Evolutionary conservation across 2,113 vertebrate genomes (phyloP), one percentile per base, ranked within the genome.

Genomic region (Argyrosomus japonicus): DNA sequence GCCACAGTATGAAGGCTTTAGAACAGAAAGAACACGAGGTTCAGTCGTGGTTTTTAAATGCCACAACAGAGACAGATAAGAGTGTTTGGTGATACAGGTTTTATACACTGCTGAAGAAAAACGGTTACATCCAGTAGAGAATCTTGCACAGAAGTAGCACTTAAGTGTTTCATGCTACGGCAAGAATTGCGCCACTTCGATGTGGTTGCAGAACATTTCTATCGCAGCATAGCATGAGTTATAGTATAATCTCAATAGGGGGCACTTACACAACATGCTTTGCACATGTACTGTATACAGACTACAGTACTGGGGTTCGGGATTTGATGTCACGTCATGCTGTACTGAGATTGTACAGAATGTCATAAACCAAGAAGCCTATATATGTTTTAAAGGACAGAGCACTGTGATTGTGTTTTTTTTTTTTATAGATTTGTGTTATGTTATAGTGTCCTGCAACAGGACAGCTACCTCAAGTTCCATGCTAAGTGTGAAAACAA

Each of bases 1-100:
- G 93, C 63, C 94, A 87, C 51, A 63, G 43, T 43, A 86, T 64
- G 82, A 87, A 69, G 75, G 68, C 40, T 79, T 63, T 54, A 61
- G 36, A 77, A 74, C 60, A 86, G 75, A 84, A 56, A 71, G 63
- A 88, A 83, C 75, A 76, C 48, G 9, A 13, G 70, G 76, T 75
- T 77, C 50, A 67, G 73, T 74, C 36, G 62, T 70, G 25, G 45
- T 18, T 78, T 81, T 63, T 69, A 86, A 88, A 86, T 75, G 29
- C 69, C 71, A 84, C 76, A 43, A 68, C 12, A 75, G 36, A 76
- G 29, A 61, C 58, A 51, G 32, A 69, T 14, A 36, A 32, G 27
- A 40, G 36, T 40, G 36, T 40, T 40, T 40, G 36, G 36, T 40
- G 36, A 40, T 14, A 51, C 29, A 82, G 19, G 67, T 80, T 40